Evolutionary conservation across 35 echinoderm and acorn worm genomes (phyloP), one percentile per base, ranked within the genome.

Genomic region (Lytechinus variegatus): DNA sequence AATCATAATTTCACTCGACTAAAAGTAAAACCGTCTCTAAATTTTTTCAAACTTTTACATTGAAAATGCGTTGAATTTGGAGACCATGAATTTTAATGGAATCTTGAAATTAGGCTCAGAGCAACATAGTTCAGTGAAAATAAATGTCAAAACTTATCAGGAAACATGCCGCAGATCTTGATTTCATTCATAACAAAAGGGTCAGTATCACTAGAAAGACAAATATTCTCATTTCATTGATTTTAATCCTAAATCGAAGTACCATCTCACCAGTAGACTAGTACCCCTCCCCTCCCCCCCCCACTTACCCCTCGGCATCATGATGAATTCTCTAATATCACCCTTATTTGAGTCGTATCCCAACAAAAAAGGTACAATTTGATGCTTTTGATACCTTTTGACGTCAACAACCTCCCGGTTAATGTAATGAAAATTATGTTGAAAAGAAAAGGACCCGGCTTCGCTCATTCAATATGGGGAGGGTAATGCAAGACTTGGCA

Each of bases 361-460:
- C 24, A 24, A 79, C 12, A 44, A 79, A 79, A 79, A 79, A 79
- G 66, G 66, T 79, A 79, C 66, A 79, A 79, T 79, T 79, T 79
- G n/a, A 79, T 79, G 66, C 66, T 16, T 79, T 79, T 79, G 66
- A 79, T 79, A 79, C 66, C 66, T 79, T 79, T 79, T 79, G 66
- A 79, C 66, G 66, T 79, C 66, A 79, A 79, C n/a, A 16, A 24
- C 33, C 66, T 79, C 66, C 66, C n/a, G 66, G 66, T 24, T 79
- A 79, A 79, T 79, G 19, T 79, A 79, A 79, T 79, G 66, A 79
- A 79, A 79, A 79, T 79, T 79, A 79, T 79, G 66, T 79, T 19
- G 66, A 24, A 4, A 79, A 79, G 66, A 79, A 79, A 71, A 79
- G 61, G 8, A 24, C 14, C 66, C 12, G 24, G 66, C 66, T 72